Evolutionary conservation across 2,888 invertebrate genomes (phyloP), one percentile per base, ranked within the genome.

Genomic region (Acrobasis consociella): DNA sequence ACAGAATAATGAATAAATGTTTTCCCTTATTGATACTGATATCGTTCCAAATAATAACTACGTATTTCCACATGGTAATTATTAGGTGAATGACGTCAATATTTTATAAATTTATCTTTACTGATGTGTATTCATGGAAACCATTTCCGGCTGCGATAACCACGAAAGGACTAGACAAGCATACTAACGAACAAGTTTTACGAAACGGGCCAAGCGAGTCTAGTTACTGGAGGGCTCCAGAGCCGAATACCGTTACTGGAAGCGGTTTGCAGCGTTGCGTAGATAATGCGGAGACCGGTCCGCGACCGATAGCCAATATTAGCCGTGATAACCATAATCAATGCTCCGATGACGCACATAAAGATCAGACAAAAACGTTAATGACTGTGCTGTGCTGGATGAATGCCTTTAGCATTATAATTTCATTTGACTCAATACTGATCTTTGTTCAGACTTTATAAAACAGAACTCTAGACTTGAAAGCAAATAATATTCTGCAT

Each of bases 201-300:
- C 79, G 72, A 81, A 86, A 82, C 85, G 76, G 78, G 81, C 81
- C 75, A 70, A 76, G 78, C 81, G 71, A 75, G 79, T 79, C 79
- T 82, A 81, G 81, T 72, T 69, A 74, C 71, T 74, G 72, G 80
- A 81, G 81, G 82, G 80, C 76, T 83, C 74, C 77, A 74, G 77
- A 76, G 74, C 68, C 63, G 73, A 80, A 75, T 87, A 89, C 89
- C 89, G 90, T 89, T 90, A 89, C 68, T 77, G 71, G 76, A 76
- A 80, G 81, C 81, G 81, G 84, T 78, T 83, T 77, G 82, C 78
- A 77, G 76, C 76, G 81, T 79, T 80, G 84, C 83, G 82, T 82
- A 81, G 83, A 85, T 86, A 87, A 85, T 83, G 75, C 77, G 77
- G 73, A 69, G 77, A 87, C 89, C 85, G 87, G 86, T 87, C 77